Conservation (phyloP, 2,113 vertebrate species). For the Sprattus sprattus region DNA sequence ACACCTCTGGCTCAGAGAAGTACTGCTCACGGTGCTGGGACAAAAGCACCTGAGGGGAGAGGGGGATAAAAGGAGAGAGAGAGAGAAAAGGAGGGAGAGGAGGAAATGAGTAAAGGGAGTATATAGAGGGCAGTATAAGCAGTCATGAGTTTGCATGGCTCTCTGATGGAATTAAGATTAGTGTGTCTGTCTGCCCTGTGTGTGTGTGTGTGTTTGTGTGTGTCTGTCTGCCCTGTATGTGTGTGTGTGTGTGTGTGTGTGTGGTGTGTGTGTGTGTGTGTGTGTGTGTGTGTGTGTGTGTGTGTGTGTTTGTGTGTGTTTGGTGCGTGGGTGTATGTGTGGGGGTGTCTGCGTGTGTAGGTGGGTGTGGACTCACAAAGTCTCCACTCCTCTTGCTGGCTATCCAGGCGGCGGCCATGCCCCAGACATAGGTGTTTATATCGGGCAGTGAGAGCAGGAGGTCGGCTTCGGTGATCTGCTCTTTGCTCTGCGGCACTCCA, state of each 20-base stretch:
- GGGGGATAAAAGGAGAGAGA: not conserved
- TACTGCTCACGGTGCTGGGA: constrained; percentile 12
- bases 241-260: no score
- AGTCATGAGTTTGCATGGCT: no score
- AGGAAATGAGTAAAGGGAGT: not conserved
- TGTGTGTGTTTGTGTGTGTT: no score
- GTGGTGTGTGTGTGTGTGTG: not conserved
- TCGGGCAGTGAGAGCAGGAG: constrained; percentile 10
- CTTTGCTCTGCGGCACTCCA: not conserved
- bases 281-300: not conserved
- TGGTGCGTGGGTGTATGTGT: no score
- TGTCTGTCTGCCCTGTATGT: no score
- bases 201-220: no score
- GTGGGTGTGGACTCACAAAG: constrained; percentile 7
- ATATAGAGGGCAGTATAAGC: not conserved
- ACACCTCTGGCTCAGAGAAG: constrained; percentile 18
- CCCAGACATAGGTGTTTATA: constrained; percentile 12
- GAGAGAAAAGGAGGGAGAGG: not conserved
- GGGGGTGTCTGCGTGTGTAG: not conserved
- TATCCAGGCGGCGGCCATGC: constrained; percentile 12
- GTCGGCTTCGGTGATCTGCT: not conserved
- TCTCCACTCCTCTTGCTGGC: constrained; percentile 15
- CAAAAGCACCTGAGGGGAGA: constrained; percentile 1
- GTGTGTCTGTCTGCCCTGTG: no score
- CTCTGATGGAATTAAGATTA: no score